Evolutionary conservation across 2,888 invertebrate genomes (phyloP).

Genomic region (Linhomoeus sp.): DNA sequence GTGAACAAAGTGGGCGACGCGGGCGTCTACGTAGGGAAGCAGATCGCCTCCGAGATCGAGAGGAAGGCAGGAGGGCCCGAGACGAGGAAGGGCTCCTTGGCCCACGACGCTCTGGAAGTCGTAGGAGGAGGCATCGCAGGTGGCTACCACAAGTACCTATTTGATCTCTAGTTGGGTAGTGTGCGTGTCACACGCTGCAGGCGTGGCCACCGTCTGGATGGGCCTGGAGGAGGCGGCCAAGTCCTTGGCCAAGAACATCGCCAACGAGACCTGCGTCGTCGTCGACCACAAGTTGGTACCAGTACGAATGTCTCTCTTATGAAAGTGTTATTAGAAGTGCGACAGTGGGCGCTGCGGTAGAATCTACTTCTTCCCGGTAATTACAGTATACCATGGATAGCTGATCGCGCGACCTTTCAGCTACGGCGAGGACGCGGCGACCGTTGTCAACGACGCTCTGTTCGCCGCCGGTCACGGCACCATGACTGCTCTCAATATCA

Average conservation of each 20-base stretch:
- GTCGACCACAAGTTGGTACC: slow-evolving; percentile 50
- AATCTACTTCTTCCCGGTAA: too few species aligned
- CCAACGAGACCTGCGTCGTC: slow-evolving; percentile 51
- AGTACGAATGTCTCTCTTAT: too few species aligned
- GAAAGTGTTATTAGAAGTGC: too few species aligned
- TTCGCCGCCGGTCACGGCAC: slow-evolving; percentile 49
- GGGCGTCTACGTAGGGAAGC: slow-evolving; percentile 45
- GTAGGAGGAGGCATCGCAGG: slow-evolving; percentile 48
- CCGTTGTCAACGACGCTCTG: slow-evolving; percentile 44
- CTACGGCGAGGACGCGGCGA: slow-evolving; percentile 47
- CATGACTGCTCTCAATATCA: slow-evolving; percentile 43
- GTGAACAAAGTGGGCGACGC: slow-evolving; percentile 43
- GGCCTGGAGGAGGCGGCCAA: slow-evolving; percentile 50
- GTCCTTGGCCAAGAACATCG: slow-evolving; percentile 40
- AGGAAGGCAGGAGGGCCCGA: slow-evolving; percentile 36
- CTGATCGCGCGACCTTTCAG: too few species aligned
- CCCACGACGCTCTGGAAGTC: slow-evolving; percentile 43
- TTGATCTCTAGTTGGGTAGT: background rate
- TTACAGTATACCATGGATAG: too few species aligned
- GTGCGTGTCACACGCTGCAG: too few species aligned
- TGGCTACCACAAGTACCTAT: slow-evolving; percentile 7
- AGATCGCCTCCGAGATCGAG: slow-evolving; percentile 43
- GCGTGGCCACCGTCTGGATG: slow-evolving; percentile 46
- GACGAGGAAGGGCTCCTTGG: slow-evolving; percentile 30
- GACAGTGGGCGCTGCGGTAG: too few species aligned